Evolutionary conservation across 2,888 invertebrate species (phyloP).

Genomic region (Hemaris fuciformis): DNA sequence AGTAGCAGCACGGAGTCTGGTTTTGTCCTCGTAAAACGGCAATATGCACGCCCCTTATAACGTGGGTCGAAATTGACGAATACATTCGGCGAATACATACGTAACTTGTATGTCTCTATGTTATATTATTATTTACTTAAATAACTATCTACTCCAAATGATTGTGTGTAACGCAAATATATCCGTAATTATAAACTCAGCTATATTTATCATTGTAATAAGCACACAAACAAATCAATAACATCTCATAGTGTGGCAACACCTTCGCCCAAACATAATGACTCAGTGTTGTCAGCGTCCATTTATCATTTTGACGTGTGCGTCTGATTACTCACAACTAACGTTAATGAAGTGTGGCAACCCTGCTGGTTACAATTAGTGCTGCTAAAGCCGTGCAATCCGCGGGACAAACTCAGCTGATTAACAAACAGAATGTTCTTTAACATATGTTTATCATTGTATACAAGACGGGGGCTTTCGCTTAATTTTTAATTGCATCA

Average conservation of each 20-base stretch:
- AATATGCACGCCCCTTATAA: no score
- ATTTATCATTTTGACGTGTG: conserved; percentile 15
- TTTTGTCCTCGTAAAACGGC: no score
- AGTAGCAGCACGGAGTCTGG: no score
- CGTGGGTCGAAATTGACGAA: no score
- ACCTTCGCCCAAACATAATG: conserved; percentile 14
- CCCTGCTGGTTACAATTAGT: conserved; percentile 34
- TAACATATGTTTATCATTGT: not conserved
- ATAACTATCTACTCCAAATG: no score
- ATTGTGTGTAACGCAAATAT: no score
- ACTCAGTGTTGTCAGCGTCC: conserved; percentile 17
- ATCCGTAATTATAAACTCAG: no score
- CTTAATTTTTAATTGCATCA: not conserved
- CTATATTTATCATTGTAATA: not conserved
- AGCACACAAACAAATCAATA: conserved; percentile 11
- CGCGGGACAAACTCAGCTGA: conserved; percentile 1
- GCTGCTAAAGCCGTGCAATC: conserved; percentile 26
- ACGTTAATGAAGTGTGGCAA: conserved; percentile 35
- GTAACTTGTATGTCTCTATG: no score
- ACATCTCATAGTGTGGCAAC: not conserved
- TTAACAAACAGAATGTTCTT: conserved; percentile 1
- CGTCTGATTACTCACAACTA: conserved; percentile 28
- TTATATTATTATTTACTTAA: no score
- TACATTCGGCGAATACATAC: no score
- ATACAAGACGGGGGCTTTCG: not conserved